Percentiles rank a stretch among this genome's conserved stretches.
Conservation (phyloP, 2,888 invertebrate genomes). For the Copidosoma aretas region DNA sequence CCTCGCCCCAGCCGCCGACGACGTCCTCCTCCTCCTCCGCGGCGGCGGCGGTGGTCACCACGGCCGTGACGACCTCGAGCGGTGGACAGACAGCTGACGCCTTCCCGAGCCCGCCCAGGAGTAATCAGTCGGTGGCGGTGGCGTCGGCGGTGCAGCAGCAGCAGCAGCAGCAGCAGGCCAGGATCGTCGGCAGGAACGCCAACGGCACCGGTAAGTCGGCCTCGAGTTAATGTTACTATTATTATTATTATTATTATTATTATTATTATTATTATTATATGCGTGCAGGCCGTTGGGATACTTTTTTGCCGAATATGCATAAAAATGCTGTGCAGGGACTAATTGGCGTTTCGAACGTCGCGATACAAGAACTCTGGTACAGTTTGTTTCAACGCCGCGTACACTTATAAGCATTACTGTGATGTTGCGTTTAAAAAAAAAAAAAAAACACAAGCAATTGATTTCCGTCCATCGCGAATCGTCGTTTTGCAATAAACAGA, state of each 20-base stretch:
- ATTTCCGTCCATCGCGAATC: no score
- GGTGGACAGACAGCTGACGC: slow-evolving; percentile 25
- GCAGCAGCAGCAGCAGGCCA: slow-evolving; percentile 42
- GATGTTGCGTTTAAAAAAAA: no score
- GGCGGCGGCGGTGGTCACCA: slow-evolving; percentile 43
- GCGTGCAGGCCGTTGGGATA: no score
- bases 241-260: not conserved
- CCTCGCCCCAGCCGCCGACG: slow-evolving; percentile 45
- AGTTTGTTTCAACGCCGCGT: no score
- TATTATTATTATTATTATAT: no score
- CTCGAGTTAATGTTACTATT: not conserved
- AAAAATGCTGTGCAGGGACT: no score
- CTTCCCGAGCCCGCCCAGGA: slow-evolving; percentile 29
- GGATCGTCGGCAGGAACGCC: slow-evolving; percentile 60
- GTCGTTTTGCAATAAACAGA: no score
- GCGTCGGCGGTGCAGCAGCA: slow-evolving; percentile 31
- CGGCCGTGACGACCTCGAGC: slow-evolving; percentile 32
- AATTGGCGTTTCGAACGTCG: no score
- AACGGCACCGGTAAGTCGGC: slow-evolving; percentile 60
- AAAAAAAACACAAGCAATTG: no score
- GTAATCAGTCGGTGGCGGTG: slow-evolving; percentile 30
- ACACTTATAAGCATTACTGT: no score
- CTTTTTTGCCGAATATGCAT: no score
- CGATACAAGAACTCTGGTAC: no score
- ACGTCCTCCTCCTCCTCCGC: not conserved